These are phyloP conservation scores for Periophthalmus magnuspinnatus DNA, from an alignment of 2,797 vertebrate species.

Conservation along the genomic window DNA sequence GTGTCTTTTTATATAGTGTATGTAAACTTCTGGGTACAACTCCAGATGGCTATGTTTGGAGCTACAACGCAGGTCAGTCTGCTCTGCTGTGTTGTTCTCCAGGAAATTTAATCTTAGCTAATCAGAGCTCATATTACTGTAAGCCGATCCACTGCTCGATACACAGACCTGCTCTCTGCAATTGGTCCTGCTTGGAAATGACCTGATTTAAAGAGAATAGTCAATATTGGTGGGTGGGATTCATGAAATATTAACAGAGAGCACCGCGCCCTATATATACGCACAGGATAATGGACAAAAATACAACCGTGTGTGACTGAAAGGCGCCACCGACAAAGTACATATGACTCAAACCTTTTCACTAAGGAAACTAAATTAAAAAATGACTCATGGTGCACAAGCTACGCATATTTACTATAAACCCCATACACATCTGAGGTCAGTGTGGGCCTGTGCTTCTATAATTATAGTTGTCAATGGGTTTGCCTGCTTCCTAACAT, in stretches of 20 bases:
- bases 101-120: not conserved
- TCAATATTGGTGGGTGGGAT: not conserved
- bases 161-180: conserved; percentile 4
- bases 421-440: conserved; percentile 16
- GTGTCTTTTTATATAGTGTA: too few species aligned
- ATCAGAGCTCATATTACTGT: conserved; percentile 53
- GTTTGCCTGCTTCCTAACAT: conserved; percentile 22
- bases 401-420: not conserved
- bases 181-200: conserved; percentile 20
- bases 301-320: not conserved
- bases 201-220: not conserved
- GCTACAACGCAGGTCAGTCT: not conserved
- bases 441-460: conserved; percentile 6
- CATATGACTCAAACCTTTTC: too few species aligned
- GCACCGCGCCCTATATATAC: conserved; percentile 40
- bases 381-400: not conserved
- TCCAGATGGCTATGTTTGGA: not conserved
- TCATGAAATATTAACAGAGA: conserved; percentile 30
- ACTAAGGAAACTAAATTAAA: not conserved
- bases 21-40: too few species aligned
- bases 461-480: conserved; percentile 21
- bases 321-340: not conserved
- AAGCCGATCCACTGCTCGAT: conserved; percentile 38
- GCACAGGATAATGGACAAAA: conserved; percentile 9
- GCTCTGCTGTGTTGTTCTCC: conserved; percentile 8